Evolutionary conservation across 2,888 invertebrate species (phyloP).

Genomic region (Stratiomys singularior): DNA sequence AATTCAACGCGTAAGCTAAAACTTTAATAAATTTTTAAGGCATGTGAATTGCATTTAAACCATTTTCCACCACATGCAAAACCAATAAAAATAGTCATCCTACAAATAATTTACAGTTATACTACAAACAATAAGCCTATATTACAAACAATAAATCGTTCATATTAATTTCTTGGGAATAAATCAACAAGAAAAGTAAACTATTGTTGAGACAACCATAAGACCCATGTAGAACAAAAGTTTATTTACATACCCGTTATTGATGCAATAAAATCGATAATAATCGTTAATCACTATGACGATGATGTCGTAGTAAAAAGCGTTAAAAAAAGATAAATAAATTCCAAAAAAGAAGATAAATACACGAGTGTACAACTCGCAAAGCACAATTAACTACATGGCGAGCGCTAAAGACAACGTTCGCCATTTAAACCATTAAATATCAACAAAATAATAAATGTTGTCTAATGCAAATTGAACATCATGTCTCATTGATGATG

Average conservation of each 20-base stretch:
- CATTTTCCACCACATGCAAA: neutral
- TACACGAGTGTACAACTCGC: too few relatives aligned
- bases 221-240: conserved; percentile 1
- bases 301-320: too few relatives aligned
- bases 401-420: too few relatives aligned
- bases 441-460: neutral
- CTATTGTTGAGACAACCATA: neutral
- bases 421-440: neutral
- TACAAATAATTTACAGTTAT: too few relatives aligned
- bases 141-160: neutral
- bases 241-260: neutral
- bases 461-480: neutral
- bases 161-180: neutral
- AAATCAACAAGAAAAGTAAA: neutral
- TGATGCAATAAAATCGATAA: conserved; percentile 8
- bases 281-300: conserved; percentile 3
- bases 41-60: too few relatives aligned
- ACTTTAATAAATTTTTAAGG: too few relatives aligned
- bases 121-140: neutral
- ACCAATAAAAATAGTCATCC: neutral
- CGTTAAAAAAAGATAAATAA: too few relatives aligned
- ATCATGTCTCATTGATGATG: neutral
- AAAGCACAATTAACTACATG: neutral
- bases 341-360: too few relatives aligned
- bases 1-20: too few relatives aligned